Percentiles rank a stretch among this genome's conserved stretches.
Evolutionary conservation across 2,113 vertebrate genomes (phyloP).

Genomic region (Sigmodon hispidus): DNA sequence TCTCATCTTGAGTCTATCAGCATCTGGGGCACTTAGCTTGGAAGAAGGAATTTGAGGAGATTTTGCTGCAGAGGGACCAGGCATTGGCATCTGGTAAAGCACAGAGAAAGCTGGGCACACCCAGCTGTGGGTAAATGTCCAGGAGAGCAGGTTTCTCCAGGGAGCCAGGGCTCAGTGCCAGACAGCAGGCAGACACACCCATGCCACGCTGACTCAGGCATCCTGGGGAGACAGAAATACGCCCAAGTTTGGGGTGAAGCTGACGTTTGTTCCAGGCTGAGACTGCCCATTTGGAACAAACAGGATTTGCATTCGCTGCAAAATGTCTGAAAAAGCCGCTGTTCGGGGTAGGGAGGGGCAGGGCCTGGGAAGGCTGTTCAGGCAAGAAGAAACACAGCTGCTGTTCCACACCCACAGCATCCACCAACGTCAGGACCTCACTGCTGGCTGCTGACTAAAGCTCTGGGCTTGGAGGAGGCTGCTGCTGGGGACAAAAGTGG

Average conservation of each 20-base stretch:
- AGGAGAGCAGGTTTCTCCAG: slow-evolving; percentile 40
- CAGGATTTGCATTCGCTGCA: slow-evolving; percentile 29
- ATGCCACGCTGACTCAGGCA: slow-evolving; percentile 59
- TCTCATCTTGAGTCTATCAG: not conserved
- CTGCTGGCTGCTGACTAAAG: not conserved
- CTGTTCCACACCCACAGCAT: slow-evolving; percentile 30
- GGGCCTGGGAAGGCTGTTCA: slow-evolving; percentile 17
- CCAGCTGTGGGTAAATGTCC: not conserved
- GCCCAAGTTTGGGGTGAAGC: slow-evolving; percentile 43
- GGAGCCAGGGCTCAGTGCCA: not conserved
- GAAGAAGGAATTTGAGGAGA: not conserved
- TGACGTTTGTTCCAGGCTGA: slow-evolving; percentile 24
- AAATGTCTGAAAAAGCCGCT: slow-evolving; percentile 52
- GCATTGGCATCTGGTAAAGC: not conserved
- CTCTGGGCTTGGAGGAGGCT: not conserved
- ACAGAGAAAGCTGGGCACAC: slow-evolving; percentile 9
- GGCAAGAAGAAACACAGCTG: slow-evolving; percentile 67
- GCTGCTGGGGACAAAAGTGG: not conserved
- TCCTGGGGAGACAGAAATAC: slow-evolving; percentile 55
- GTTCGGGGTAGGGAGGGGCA: not conserved
- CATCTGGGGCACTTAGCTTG: not conserved
- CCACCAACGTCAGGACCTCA: not conserved
- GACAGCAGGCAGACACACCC: slow-evolving; percentile 19
- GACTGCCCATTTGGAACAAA: slow-evolving; percentile 30
- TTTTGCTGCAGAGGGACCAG: not conserved